Evolutionary conservation across 2,113 vertebrate species (phyloP).

Genomic region (Phaetusa simplex): DNA sequence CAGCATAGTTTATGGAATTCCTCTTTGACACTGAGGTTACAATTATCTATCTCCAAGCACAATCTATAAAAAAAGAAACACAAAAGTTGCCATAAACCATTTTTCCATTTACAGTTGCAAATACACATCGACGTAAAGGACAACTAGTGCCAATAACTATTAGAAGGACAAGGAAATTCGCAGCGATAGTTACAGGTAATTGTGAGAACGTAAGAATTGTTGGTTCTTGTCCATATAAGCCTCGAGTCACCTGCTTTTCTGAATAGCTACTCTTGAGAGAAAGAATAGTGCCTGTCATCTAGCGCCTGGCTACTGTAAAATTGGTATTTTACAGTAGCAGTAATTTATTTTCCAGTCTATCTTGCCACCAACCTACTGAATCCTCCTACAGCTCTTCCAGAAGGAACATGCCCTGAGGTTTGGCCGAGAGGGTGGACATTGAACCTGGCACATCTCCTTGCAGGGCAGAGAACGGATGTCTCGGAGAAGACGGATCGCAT

Average conservation of each 20-base stretch:
- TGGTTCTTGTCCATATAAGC: not conserved
- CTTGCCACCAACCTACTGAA: not conserved
- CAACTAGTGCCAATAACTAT: not conserved
- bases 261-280: not conserved
- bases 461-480: not conserved
- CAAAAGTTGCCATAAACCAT: not conserved
- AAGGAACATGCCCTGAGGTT: not conserved
- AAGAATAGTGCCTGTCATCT: not conserved
- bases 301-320: not conserved
- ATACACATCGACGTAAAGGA: not conserved
- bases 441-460: not conserved
- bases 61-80: not conserved
- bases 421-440: fast-evolving
- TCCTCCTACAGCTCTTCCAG: not conserved
- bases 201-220: not conserved
- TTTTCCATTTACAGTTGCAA: not conserved
- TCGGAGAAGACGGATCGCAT: fast-evolving
- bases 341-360: not conserved
- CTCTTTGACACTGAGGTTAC: not conserved
- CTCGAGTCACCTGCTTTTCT: not conserved
- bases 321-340: not conserved
- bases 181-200: not conserved
- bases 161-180: not conserved
- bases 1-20: not conserved
- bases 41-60: not conserved